phyloP scores from a whole-genome alignment of 2,888 invertebrate genomes.

The Eurytoma adleriae region DNA sequence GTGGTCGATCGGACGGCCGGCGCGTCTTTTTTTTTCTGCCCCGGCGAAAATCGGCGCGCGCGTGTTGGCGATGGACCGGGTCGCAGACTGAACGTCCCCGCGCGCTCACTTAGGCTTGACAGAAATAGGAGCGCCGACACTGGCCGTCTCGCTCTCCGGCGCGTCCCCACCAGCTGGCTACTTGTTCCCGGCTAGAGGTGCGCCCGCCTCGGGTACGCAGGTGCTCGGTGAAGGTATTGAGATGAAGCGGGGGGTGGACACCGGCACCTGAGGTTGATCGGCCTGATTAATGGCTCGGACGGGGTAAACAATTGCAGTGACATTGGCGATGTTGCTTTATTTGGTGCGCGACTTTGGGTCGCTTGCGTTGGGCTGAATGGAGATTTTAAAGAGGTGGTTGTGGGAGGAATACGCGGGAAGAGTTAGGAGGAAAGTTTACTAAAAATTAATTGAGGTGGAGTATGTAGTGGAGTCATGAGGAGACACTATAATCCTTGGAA shows the following conservation, averaged over 20 bases:
- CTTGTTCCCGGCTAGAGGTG: not conserved
- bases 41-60: not conserved
- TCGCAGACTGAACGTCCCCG: conserved; percentile 70
- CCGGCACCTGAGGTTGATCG: not conserved
- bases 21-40: too few species aligned
- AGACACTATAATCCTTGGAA: too few species aligned
- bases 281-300: conserved; percentile 19
- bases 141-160: conserved; percentile 50
- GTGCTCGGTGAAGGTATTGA: not conserved
- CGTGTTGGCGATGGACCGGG: conserved; percentile 60
- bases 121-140: conserved; percentile 69
- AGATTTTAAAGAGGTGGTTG: too few species aligned
- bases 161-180: conserved; percentile 9
- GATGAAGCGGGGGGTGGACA: not conserved
- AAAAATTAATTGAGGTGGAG: too few species aligned
- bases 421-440: too few species aligned
- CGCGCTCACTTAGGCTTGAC: conserved; percentile 63
- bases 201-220: not conserved
- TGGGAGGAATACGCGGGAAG: too few species aligned
- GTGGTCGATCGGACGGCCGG: too few species aligned
- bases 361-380: too few species aligned
- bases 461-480: too few species aligned
- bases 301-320: conserved; percentile 22
- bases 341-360: too few species aligned
- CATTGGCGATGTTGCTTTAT: not conserved